These are phyloP conservation scores for Misgurnus anguillicaudatus DNA, from an alignment of 2,113 vertebrate species.

Conservation along the genomic window DNA sequence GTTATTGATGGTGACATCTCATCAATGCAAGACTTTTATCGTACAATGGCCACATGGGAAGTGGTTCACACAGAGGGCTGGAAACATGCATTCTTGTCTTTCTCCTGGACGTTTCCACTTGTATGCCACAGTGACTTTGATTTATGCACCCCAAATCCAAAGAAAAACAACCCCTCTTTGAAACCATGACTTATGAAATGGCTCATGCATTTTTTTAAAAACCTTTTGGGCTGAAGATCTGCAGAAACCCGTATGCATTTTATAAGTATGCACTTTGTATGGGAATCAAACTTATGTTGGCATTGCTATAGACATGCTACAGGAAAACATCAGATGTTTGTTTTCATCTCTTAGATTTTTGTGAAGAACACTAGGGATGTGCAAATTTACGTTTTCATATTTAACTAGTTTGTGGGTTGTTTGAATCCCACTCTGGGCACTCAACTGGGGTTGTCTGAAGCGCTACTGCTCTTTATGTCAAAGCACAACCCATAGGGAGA, in stretches of 20 bases:
- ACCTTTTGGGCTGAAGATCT: not conserved
- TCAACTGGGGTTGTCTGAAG: no score
- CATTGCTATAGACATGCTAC: no score
- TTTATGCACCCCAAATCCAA: not conserved
- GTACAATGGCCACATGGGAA: constrained; percentile 70
- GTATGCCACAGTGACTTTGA: constrained; percentile 21
- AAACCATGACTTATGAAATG: not conserved
- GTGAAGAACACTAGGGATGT: not conserved
- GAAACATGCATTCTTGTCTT: constrained; percentile 70
- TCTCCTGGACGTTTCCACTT: constrained; percentile 18
- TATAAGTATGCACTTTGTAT: no score
- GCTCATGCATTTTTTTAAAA: not conserved
- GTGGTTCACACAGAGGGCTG: constrained; percentile 67
- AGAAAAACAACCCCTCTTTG: not conserved
- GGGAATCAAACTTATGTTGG: no score
- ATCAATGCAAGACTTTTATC: constrained; percentile 71
- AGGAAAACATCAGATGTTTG: constrained; percentile 8
- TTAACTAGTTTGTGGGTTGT: no score
- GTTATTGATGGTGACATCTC: constrained; percentile 73
- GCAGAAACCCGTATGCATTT: constrained; percentile 6
- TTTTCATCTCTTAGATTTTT: constrained; percentile 28
- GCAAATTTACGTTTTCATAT: no score
- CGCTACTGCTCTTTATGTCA: no score
- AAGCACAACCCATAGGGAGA: no score
- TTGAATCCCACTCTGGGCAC: no score